Evolutionary conservation across 2,888 invertebrate species (phyloP), one percentile per base, ranked within the genome.

Genomic region (Ctenicera cuprea): DNA sequence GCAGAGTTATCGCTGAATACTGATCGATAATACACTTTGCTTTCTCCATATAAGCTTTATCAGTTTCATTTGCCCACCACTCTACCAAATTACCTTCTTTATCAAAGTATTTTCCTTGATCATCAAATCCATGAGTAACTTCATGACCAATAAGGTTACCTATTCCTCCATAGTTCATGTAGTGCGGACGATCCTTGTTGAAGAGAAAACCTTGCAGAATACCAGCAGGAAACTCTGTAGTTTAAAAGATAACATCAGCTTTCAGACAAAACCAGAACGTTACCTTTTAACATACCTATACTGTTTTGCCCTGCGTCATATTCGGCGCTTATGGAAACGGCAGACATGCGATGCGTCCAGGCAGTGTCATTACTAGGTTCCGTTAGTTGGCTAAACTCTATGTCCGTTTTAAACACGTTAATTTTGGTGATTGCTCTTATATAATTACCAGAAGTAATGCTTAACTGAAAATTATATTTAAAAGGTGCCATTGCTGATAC

Each of bases 201-300:
- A 95, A 97, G 90, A 96, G 96, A 0, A 92, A 91, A 0, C 95
- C 95, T 89, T 96, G 96, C 0, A 97, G 88, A 77, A 96, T 95
- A 71, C 95, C 96, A 79, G 96, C 96, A 0, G 96, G 95, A 87
- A 96, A 95, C 86, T 95, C 96, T 97, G 87, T 62, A 81, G 67
- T 45, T 45, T 52, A 61, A 52, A 62, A 74, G 1, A 43, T 75
- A 2, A 11, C 37, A 12, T 38, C 11, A 12, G 3, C 1, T 14
- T 30, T 2, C 16, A 94, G 92, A 92, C 87, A 95, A 96, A n/a
- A n/a, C n/a, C 89, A 38, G 8, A 37, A n/a, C n/a, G n/a, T n/a
- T n/a, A 2, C 11, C 12, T 20, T 4, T 37, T 11, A 38, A 37
- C 16, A 14, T 59, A 38, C 59, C 11, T 9, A 59, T 18, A 18